Base-by-base conservation (phyloP, 2,113 vertebrate species). In the Phaethornis superciliosus region DNA sequence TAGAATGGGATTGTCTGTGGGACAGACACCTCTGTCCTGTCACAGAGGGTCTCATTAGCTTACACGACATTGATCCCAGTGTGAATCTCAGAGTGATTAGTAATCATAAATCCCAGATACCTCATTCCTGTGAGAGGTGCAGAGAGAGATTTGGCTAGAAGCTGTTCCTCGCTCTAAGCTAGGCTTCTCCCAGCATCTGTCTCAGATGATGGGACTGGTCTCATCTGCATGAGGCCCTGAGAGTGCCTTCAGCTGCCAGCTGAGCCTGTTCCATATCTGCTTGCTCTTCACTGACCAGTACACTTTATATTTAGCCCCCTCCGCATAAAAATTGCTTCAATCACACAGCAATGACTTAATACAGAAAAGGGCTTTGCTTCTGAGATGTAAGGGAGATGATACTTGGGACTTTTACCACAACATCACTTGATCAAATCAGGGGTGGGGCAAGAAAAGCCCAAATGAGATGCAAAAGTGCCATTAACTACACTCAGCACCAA, bases 401-500 rank as follows among this genome's bases (percentile, higher is more conserved):
- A 65, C 47, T 62, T 44, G 62, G 46, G 46, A n/a, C 80, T 79
- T 85, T 72, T 27, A 68, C 40, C 15, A 3, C 49, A 63, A 12
- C 42, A 81, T 79, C 63, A 49, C 56, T 52, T 6, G 44, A 58
- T 26, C 10, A 35, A 79, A 81, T 55, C 2, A 13, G 72, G 78
- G n/a, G 42, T 47, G 19, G 80, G 59, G 49, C 63, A 74, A 90
- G 67, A 72, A 88, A 84, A 96, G 49, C 80, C 64, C 4, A 8
- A 55, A 81, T 44, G 79, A 92, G 59, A 62, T 18, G 27, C 27
- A 5, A 47, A 93, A 75, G 55, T 19, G 0, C 85, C 55, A 21
- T 75, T 88, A 81, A 89, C 80, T 65, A 60, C 33, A 2, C 68
- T 71, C 68, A 6, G 26, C 49, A 49, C 59, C 78, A 16, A 74